Evolutionary conservation across 2,888 invertebrate genomes (phyloP), one percentile per base, ranked within the genome.

Genomic region (Bimastos eiseni): DNA sequence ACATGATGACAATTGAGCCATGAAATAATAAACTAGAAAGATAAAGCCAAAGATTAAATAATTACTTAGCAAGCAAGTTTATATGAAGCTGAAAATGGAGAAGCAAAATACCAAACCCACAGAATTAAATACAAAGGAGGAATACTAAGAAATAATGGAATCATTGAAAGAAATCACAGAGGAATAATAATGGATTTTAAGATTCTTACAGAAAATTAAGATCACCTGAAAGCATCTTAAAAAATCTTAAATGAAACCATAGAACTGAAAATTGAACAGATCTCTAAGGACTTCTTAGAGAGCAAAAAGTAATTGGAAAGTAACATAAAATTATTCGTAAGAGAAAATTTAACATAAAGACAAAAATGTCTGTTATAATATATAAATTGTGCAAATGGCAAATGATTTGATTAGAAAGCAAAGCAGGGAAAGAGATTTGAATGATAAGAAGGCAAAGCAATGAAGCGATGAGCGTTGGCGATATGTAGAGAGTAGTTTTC

Each of bases 361-460:
- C 11, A 11, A 70, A 70, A n/a, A 49, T 11, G 11, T 11, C 30
- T n/a, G 70, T n/a, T 70, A 70, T n/a, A n/a, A 70, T 70, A 0
- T n/a, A n/a, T 70, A 86, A 15, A 86, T 86, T 36, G 17, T 36
- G 36, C 86, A 34, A 86, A 86, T 34, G 37, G 24, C 34, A 5
- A 5, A 86, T 24, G 86, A 86, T 34, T 86, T 15, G 37, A 86
- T 86, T 86, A 34, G n/a, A 37, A 36, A 37, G 86, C 34, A 30
- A 30, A 34, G n/a, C 19, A 84, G 84, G 84, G 33, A n/a, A 83
- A 33, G 33, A 83, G 83, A 83, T 19, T 8, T 19, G 34, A 88
- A 37, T 41, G 17, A 83, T 13, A 83, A 84, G 84, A 84, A 33
- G 34, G 89, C 49, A 90, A 44, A 90, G 89, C 49, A 70, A 19